Base-by-base conservation (phyloP, 30 jellyfish, hydroid and myxozoan species). In the Pseudorhiza aurosa region DNA sequence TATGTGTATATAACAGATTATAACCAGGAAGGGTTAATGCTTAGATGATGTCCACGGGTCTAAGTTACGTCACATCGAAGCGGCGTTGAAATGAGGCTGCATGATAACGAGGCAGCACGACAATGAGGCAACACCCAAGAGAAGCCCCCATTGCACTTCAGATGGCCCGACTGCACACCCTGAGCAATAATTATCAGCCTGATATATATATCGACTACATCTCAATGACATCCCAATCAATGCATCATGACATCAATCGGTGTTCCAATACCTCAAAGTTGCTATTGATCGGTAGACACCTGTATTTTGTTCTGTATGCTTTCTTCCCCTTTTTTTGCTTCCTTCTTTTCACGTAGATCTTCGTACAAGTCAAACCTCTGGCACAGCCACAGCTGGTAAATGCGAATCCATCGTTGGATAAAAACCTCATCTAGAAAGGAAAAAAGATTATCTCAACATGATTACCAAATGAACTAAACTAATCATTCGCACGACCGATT, bases 361-460 rank as follows among this genome's bases (percentile, higher is more conserved):
- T 60, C 64, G 89, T 77, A 31, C 89, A 77, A 18, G 89, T 77
- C 29, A 77, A 57, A 0, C 89, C 89, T 0, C 71, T 43, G 4
- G 79, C 89, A 64, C 89, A 77, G 4, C 82, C 89, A 33, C 89
- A 77, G 57, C 89, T 77, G 37, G 82, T 59, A 21, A 58, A 40
- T 37, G 89, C 89, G 12, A 77, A 24, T 29, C 89, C 89, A 21
- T 62, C 63, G 72, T 28, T 77, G 26, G 62, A 50, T 22, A 18
- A 62, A 28, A 31, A 40, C 24, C 72, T 24, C 81, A 40, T 40
- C 73, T 59, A 25, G 42, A 77, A 63, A 65, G 63, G 36, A n/a
- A 53, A n/a, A 22, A 15, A 19, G 4, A 39, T 39, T n/a, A n/a
- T n/a, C n/a, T n/a, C n/a, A n/a, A n/a, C n/a, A n/a, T n/a, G n/a